Base-by-base conservation (phyloP, 1,140 invertebrate species). In the Cheumatopsyche charites region DNA sequence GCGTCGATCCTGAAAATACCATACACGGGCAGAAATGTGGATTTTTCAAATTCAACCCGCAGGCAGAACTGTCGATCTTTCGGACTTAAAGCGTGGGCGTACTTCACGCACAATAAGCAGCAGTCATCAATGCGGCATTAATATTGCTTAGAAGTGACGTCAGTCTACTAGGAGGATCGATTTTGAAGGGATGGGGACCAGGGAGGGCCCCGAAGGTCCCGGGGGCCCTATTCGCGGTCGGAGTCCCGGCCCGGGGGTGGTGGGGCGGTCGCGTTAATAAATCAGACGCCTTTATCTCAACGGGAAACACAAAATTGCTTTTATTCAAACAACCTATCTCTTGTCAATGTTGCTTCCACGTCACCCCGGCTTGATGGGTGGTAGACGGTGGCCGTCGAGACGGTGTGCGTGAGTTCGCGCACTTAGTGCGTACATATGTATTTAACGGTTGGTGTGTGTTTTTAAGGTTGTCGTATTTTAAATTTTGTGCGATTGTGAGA, bases 281-380 rank as follows among this genome's bases (percentile, higher is more conserved):
- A 73, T 73, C 72, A 73, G 68, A 61, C 63, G 58, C 72, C 67
- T 73, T 73, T 73, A 73, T 71, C 68, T 70, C 45, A 45, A 62
- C 58, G 62, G 42, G 67, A 71, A 73, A 73, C 72, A 73, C 72
- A 73, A 73, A 73, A 70, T 73, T 73, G 72, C 72, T 73, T 73
- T 73, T 73, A 73, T 73, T 73, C 72, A 71, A 73, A 73, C 72
- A 73, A 73, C 67, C 67, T 68, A 70, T 70, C 72, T 67, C 45
- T 68, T 73, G 67, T 73, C 72, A 69, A 73, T 73, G 72, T 58
- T 70, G 42, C 49, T 70, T 70, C 42, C 62, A 63, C 62, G 41
- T 63, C 62, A 58, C 55, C 43, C 11, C 4, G 15, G 12, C 55
- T n/a, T n/a, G n/a, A n/a, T n/a, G n/a, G n/a, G n/a, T n/a, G n/a